Evolutionary conservation across 1,140 invertebrate genomes (phyloP).

Genomic region (Zeugodacus cucurbitae): DNA sequence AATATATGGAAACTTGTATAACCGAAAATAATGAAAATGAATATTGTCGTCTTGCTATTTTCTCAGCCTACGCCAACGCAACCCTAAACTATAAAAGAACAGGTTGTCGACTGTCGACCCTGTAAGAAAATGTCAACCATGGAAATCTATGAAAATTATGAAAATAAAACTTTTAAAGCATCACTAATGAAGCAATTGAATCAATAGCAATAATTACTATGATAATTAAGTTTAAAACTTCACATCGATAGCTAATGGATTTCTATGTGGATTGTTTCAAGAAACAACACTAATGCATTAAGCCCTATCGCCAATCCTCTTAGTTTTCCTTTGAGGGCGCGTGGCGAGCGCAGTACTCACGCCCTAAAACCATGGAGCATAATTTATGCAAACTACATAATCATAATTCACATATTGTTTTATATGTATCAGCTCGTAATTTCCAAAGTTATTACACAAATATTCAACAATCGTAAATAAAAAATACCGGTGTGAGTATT

Average conservation of each 20-base stretch:
- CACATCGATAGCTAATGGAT: no score
- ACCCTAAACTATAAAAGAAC: background rate
- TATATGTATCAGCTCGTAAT: background rate
- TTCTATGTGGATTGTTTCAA: no score
- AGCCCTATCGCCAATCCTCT: no score
- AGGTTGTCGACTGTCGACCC: background rate
- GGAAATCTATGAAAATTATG: no score
- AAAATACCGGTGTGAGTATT: background rate
- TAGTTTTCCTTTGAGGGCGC: no score
- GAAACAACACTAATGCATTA: no score
- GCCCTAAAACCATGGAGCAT: background rate
- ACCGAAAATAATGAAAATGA: conserved; percentile 4
- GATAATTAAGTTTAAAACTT: no score
- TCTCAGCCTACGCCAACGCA: conserved; percentile 21
- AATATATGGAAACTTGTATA: conserved; percentile 20
- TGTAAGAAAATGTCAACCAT: no score
- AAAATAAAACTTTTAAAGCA: no score
- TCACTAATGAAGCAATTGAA: no score
- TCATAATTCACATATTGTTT: conserved; percentile 14
- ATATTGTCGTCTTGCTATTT: conserved; percentile 18
- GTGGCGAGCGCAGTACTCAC: no score
- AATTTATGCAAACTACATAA: background rate
- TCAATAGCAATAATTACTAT: no score
- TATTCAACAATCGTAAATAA: background rate
- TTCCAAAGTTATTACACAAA: background rate